Evolutionary conservation across 2,113 vertebrate genomes (phyloP), one percentile per base, ranked within the genome.

Genomic region (Podilymbus podiceps): DNA sequence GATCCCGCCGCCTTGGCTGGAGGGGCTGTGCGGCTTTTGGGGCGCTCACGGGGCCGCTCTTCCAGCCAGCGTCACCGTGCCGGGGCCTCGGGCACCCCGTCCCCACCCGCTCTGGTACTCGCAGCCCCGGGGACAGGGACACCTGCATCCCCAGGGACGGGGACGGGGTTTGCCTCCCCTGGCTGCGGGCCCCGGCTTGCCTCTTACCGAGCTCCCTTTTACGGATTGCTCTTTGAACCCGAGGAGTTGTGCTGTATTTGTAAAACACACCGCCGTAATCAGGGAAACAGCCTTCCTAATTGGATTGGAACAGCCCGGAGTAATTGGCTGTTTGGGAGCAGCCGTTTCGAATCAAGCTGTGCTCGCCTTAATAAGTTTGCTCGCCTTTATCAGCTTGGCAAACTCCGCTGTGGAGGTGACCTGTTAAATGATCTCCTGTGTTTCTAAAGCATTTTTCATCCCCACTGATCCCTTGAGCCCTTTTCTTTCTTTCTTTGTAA

Each of bases 311-410:
- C 6, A 3, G 94, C 89, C 73, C 0, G 44, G 47, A 13, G 44
- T 95, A 93, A 97, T 93, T 97, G 93, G 60, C 94, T 89, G 86
- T 30, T 86, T 56, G 94, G 73, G 75, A 95, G 91, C 94, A 87
- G 95, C 89, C 89, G 59, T 63, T 91, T 52, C 35, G 3, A 63
- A 90, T 95, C 94, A 95, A 87, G 93, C 95, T 92, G 96, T 86
- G 95, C 12, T 2, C 20, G 50, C 94, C 53, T 64, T 90, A 49
- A 84, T 46, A 53, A 69, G 62, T 82, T 40, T 20, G 86, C 88
- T 96, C 6, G 83, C 95, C 92, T 97, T 92, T 95, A 90, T 58
- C 94, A 92, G 94, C 96, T 49, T 27, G 94, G 94, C 86, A 44
- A 71, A 18, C 59, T 5, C 55, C 0, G 1, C 88, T 5, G 42